Evolutionary conservation across 2,888 invertebrate species (phyloP), one percentile per base, ranked within the genome.

Genomic region (Melanostoma mellinum): DNA sequence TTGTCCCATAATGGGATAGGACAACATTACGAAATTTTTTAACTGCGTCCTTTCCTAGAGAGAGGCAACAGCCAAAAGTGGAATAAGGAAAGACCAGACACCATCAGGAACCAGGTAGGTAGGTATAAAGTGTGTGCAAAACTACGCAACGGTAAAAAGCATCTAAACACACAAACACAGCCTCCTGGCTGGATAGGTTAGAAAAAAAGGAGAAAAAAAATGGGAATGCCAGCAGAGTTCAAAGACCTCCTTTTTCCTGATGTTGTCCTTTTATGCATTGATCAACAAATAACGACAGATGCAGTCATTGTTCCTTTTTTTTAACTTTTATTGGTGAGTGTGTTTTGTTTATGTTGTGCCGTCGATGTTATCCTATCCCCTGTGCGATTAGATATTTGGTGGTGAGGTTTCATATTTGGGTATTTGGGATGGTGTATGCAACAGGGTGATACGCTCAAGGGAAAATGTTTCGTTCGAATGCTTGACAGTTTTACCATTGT

Each of bases 201-300:
- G 35, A 46, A 4, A 36, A 42, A 55, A 61, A 30, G 55, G 50
- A 53, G 46, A 40, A 58, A n/a, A 53, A 52, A 36, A 55, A 9
- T 52, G 60, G 40, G 20, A 50, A 50, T 38, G 76, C 33, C 48
- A 63, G 20, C 46, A 58, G 72, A 74, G 84, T 79, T 84, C 84
- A 84, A 75, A 67, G 84, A 84, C 84, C 84, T 79, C 52, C 53
- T 32, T 30, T 55, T 61, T 60, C 76, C 73, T 78, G 78, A 46
- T 84, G 82, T 72, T 78, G 78, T 74, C 71, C 79, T 67, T 67
- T 79, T 71, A 79, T 71, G 79, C 84, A 79, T 75, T 79, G 84
- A 79, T 84, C 84, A 84, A 84, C 84, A 79, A 84, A 84, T 84
- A 72, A 79, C 84, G 79, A 84, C 84, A 84, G 84, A 84, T 84